Conservation (phyloP, 1,140 invertebrate species). For the Cyclargus thomasi region DNA sequence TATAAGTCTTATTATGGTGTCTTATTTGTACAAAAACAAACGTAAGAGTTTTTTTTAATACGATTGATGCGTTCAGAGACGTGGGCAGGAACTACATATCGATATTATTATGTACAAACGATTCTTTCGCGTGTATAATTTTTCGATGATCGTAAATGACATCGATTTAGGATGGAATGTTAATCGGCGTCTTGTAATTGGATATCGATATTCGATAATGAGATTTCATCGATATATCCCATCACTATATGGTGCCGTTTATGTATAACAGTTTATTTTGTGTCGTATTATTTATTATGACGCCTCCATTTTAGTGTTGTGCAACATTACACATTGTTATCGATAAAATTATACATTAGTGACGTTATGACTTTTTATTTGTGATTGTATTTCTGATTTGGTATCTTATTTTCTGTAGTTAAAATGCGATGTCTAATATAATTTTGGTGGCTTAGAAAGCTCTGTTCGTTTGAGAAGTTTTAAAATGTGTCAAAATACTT, state of each 20-base stretch:
- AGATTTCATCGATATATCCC: conserved; percentile 1
- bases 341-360: no score
- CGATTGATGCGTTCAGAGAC: background rate
- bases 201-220: conserved; percentile 12
- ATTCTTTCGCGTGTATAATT: background rate
- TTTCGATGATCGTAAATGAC: conserved; percentile 13
- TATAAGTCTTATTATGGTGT: no score
- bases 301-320: conserved; percentile 2
- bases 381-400: no score
- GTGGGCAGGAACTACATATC: background rate
- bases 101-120: background rate
- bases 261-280: conserved; percentile 14
- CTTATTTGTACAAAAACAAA: no score
- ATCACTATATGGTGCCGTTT: conserved; percentile 1
- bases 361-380: background rate
- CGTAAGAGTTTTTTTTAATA: background rate
- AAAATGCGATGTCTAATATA: no score
- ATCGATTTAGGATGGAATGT: conserved; percentile 19
- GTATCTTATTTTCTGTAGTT: no score
- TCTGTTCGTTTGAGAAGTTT: no score
- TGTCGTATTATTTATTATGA: background rate
- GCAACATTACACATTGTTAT: conserved; percentile 12
- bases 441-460: no score
- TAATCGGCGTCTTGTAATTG: conserved; percentile 19
- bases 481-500: no score